A percentile compares a stretch with the other conserved stretches of the same genome.
Conservation (phyloP, 1,140 invertebrate genomes). For the Drosophila ficusphila region DNA sequence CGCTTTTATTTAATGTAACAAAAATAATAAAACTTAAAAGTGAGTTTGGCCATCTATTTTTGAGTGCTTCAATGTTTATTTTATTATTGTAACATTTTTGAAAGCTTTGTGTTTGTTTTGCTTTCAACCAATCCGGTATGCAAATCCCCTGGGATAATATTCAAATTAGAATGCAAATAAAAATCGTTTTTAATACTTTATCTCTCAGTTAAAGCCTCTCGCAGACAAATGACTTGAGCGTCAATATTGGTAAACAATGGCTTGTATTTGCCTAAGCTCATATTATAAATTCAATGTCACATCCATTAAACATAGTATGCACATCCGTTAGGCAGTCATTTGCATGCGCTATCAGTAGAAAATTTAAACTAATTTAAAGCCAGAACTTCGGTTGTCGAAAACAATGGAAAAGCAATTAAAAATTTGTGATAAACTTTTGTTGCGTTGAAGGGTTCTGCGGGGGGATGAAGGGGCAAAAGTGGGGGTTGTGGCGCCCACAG, state of each 20-base stretch:
- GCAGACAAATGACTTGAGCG: constrained; percentile 21
- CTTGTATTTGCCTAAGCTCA: not conserved
- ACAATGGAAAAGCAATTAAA: constrained; percentile 76
- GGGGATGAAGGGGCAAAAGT: not conserved
- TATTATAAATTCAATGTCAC: constrained; percentile 43
- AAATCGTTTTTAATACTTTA: not conserved
- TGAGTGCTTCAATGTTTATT: constrained; percentile 5
- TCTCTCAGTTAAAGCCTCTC: not conserved
- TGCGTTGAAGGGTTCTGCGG: constrained; percentile 8
- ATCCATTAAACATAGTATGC: constrained; percentile 24
- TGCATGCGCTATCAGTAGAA: constrained; percentile 36
- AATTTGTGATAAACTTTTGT: constrained; percentile 53
- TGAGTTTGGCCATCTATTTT: not conserved
- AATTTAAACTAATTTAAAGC: constrained; percentile 49
- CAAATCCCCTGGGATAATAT: not conserved
- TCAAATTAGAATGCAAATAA: constrained; percentile 34
- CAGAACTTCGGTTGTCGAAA: constrained; percentile 23
- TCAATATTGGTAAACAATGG: constrained; percentile 13
- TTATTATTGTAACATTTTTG: constrained; percentile 2
- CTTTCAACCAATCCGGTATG: constrained; percentile 18
- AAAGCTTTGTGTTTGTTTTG: not conserved
- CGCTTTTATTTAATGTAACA: not conserved
- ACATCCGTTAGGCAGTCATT: constrained; percentile 22
- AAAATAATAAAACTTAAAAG: constrained; percentile 4
- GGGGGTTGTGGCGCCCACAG: constrained; percentile 8